Evolutionary conservation across 1,140 invertebrate genomes (phyloP).

Genomic region (Drosophila punjabiensis): DNA sequence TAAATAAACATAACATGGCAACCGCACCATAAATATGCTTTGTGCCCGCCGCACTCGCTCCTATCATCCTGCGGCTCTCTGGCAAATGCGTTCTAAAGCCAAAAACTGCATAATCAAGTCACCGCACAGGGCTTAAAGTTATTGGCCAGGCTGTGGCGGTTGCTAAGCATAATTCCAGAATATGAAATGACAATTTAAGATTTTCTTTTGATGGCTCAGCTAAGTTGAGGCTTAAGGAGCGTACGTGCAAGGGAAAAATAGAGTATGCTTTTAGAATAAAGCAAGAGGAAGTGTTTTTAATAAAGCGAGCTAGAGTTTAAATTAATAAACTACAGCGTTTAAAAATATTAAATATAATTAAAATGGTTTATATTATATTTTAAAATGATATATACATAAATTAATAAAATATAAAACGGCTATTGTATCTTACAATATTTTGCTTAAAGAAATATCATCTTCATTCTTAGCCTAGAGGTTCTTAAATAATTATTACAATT

Average conservation of each 20-base stretch:
- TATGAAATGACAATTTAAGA: constrained; percentile 70
- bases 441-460: no score
- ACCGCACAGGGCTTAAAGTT: constrained; percentile 54
- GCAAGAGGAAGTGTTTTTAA: neutral
- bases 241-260: constrained; percentile 50
- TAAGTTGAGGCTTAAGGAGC: constrained; percentile 11
- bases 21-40: constrained; percentile 71
- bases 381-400: no score
- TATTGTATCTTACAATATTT: no score
- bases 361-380: no score
- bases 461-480: no score
- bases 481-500: no score
- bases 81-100: constrained; percentile 48
- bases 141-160: constrained; percentile 10
- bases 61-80: constrained; percentile 28
- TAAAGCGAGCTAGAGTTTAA: neutral
- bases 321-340: constrained; percentile 6
- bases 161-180: constrained; percentile 51
- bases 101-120: constrained; percentile 71
- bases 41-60: constrained; percentile 43
- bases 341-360: no score
- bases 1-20: constrained; percentile 75
- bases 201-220: constrained; percentile 45
- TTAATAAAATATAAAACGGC: no score
- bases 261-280: neutral